Conservation (phyloP, 2,888 invertebrate genomes). For the Tenodera sinensis region DNA sequence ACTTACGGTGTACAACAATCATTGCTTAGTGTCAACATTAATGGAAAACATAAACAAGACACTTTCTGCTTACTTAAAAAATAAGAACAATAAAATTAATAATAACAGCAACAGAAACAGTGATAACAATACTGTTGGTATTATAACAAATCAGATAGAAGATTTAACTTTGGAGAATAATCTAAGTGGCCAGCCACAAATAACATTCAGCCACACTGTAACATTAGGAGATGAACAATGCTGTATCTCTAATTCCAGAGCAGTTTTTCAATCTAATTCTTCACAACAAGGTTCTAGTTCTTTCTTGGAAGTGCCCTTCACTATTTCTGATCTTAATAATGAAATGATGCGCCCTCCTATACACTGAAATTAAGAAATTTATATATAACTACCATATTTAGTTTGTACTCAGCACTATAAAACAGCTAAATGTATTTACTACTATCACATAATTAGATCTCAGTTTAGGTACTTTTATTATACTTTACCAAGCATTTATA, state of each 20-base stretch:
- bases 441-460: not conserved
- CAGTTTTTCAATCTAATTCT: not conserved
- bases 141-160: not conserved
- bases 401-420: not conserved
- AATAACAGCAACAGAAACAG: not conserved
- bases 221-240: not conserved
- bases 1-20: not conserved
- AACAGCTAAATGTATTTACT: not conserved
- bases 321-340: not conserved
- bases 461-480: not conserved
- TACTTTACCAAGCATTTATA: not conserved
- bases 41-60: not conserved
- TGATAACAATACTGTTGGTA: not conserved
- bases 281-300: not conserved
- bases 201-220: not conserved
- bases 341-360: slow-evolving; percentile 4
- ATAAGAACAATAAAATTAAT: not conserved
- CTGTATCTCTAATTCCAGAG: not conserved
- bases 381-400: not conserved
- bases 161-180: not conserved
- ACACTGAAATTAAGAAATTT: not conserved
- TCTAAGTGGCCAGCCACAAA: not conserved
- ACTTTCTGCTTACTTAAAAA: not conserved
- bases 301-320: not conserved
- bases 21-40: not conserved